Percentiles rank a stretch among this genome's conserved stretches.
Evolutionary conservation across 2,888 invertebrate species (phyloP).

Genomic region (Agonopterix subpropinquella): DNA sequence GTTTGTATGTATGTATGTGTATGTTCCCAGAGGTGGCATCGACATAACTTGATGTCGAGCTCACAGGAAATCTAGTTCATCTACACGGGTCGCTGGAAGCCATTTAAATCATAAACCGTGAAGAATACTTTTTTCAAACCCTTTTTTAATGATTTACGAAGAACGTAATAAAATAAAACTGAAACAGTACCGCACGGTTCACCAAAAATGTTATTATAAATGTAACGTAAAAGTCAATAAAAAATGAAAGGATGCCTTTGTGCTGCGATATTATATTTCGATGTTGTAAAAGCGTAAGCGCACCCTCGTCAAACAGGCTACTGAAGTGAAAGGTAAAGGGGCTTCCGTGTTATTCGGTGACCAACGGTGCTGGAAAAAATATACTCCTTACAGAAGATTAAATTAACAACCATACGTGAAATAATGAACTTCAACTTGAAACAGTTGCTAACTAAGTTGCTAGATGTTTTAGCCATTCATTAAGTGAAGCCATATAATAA

Average conservation of each 20-base stretch:
- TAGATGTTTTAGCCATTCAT: too few species aligned
- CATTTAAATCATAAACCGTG: constrained; percentile 39
- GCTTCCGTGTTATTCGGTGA: constrained; percentile 15
- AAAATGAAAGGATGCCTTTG: constrained; percentile 12
- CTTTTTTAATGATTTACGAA: too few species aligned
- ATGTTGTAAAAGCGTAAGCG: constrained; percentile 19
- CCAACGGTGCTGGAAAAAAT: not conserved
- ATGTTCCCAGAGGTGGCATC: constrained; percentile 8
- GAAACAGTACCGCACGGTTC: not conserved
- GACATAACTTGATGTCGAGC: constrained; percentile 26
- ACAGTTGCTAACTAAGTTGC: too few species aligned
- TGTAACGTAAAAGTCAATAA: not conserved
- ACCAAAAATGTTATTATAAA: not conserved
- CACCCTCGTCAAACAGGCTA: constrained; percentile 30
- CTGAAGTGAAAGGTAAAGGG: constrained; percentile 36
- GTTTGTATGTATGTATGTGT: too few species aligned
- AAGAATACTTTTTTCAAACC: constrained; percentile 8
- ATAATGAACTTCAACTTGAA: too few species aligned
- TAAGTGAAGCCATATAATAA: too few species aligned
- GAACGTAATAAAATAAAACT: not conserved
- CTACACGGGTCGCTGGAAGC: constrained; percentile 49
- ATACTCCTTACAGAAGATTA: not conserved
- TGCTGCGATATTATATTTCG: constrained; percentile 19
- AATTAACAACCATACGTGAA: too few species aligned
- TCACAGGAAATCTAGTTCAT: constrained; percentile 58